These are phyloP conservation scores for Trachelus stipa DNA, from an alignment of 2,888 invertebrate genomes.

Conservation along the genomic window DNA sequence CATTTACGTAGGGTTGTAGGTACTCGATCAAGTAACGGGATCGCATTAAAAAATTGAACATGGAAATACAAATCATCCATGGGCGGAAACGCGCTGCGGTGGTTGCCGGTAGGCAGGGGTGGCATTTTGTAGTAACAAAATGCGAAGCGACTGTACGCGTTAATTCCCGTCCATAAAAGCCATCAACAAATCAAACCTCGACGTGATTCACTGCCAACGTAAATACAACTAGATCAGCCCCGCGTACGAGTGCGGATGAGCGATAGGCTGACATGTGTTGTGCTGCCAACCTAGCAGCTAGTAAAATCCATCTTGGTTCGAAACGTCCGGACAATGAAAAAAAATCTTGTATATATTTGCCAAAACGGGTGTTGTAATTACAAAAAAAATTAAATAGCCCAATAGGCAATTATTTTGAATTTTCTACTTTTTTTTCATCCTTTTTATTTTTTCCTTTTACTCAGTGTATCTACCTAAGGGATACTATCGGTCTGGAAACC, in stretches of 20 bases:
- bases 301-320: too few species aligned
- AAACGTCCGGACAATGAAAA: too few species aligned
- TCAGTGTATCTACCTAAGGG: too few species aligned
- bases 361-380: too few species aligned
- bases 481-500: not conserved
- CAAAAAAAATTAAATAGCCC: too few species aligned
- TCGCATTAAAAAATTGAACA: conserved; percentile 58
- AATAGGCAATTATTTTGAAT: too few species aligned
- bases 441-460: not conserved
- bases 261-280: conserved; percentile 54
- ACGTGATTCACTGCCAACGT: conserved; percentile 65
- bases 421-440: not conserved
- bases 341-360: too few species aligned
- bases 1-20: too few species aligned
- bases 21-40: conserved; percentile 12
- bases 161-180: conserved; percentile 66
- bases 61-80: conserved; percentile 61
- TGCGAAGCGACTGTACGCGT: conserved; percentile 61
- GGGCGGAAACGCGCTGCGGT: conserved; percentile 22
- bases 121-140: conserved; percentile 63
- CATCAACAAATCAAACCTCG: conserved; percentile 65
- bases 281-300: not conserved
- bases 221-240: conserved; percentile 65
- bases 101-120: conserved; percentile 15
- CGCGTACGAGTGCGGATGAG: conserved; percentile 58